Evolutionary conservation across 1,140 invertebrate species (phyloP).

Genomic region (Pteromalus puparum): DNA sequence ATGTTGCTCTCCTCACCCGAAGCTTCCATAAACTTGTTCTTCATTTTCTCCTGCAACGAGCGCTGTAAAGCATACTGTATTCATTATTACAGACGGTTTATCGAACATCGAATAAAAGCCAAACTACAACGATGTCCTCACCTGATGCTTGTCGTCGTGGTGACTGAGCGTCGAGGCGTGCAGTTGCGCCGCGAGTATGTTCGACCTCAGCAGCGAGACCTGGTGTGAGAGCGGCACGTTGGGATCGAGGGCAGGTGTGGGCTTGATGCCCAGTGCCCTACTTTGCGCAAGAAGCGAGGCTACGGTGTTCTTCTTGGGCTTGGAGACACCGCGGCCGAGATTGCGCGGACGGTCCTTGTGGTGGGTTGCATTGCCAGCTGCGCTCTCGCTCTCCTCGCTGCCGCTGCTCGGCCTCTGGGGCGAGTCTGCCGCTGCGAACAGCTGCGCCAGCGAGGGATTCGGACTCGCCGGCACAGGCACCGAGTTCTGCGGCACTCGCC

Average conservation of each 20-base stretch:
- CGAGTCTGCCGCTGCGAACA: conserved; percentile 77
- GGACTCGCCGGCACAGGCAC: conserved; percentile 74
- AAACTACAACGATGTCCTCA: conserved; percentile 51
- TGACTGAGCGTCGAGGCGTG: conserved; percentile 68
- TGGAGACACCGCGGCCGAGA: conserved; percentile 88
- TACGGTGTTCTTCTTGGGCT: conserved; percentile 94
- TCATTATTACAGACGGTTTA: neutral
- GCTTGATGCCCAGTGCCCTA: conserved; percentile 84
- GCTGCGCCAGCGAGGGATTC: conserved; percentile 75
- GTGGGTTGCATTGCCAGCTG: conserved; percentile 60
- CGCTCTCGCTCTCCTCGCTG: conserved; percentile 81
- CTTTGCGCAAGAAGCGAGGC: conserved; percentile 90
- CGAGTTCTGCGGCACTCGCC: conserved; percentile 80
- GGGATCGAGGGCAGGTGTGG: conserved; percentile 77
- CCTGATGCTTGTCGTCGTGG: conserved; percentile 75
- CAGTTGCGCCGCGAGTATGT: conserved; percentile 77
- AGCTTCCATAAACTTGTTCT: conserved; percentile 77
- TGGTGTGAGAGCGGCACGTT: conserved; percentile 78
- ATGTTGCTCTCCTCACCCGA: conserved; percentile 76
- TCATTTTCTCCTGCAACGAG: conserved; percentile 78
- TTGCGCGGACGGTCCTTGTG: conserved; percentile 86
- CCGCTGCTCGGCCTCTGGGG: conserved; percentile 79
- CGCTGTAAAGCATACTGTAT: conserved; percentile 57
- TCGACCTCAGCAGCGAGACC: conserved; percentile 78
- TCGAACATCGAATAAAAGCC: neutral